These are phyloP conservation scores for Illadopsis cleaveri DNA, from an alignment of 2,113 vertebrate species.

Conservation along the genomic window DNA sequence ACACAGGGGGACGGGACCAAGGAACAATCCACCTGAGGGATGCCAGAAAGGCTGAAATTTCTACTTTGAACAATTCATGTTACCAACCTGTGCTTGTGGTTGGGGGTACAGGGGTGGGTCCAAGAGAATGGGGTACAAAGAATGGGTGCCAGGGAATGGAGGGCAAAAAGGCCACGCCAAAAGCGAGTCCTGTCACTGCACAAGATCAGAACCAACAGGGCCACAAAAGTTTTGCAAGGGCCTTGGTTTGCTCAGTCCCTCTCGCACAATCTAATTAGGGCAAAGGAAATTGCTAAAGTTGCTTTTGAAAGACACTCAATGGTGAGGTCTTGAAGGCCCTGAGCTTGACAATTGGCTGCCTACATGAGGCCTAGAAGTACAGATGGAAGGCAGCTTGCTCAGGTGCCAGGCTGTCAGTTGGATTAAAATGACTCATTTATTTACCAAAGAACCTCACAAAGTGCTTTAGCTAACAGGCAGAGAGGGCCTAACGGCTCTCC, in stretches of 20 bases:
- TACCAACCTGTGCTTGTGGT: neutral
- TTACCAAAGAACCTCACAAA: conserved; percentile 97
- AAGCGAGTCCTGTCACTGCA: accelerated
- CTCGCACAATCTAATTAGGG: conserved; percentile 66
- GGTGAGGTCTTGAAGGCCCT: conserved; percentile 70
- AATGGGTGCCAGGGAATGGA: neutral
- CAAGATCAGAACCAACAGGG: neutral
- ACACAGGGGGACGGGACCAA: neutral
- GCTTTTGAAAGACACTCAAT: conserved; percentile 76
- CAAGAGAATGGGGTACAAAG: neutral
- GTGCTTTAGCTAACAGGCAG: conserved; percentile 90
- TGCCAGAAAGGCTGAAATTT: neutral
- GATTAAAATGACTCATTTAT: conserved; percentile 99
- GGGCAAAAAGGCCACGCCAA: neutral
- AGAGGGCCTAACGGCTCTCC: conserved; percentile 76
- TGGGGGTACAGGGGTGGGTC: too few relatives aligned
- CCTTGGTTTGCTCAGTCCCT: neutral
- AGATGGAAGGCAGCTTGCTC: conserved; percentile 99
- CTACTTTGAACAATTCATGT: neutral
- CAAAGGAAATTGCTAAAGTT: conserved; percentile 70
- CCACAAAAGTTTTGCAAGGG: conserved; percentile 3
- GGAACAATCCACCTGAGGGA: neutral
- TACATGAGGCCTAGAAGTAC: conserved; percentile 85
- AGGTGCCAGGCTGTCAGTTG: conserved; percentile 99
- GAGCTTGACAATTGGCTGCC: conserved; percentile 77